Evolutionary conservation across 2,888 invertebrate species (phyloP), one percentile per base, ranked within the genome.

Genomic region (Myathropa florea): DNA sequence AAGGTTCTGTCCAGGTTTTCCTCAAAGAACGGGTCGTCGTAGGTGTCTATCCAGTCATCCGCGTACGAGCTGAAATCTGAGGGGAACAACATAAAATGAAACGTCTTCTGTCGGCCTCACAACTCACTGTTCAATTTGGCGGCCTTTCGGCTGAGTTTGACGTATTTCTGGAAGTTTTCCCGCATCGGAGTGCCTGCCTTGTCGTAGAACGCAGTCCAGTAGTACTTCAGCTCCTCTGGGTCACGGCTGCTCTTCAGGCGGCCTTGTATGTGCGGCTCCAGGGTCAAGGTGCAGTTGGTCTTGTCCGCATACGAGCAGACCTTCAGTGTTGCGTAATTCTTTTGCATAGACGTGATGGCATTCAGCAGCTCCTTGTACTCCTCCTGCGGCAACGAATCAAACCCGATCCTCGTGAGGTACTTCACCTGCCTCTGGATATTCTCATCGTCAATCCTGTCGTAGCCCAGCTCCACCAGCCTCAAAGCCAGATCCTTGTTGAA

Each of bases 181-280:
- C 94, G 94, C 30, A 95, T 94, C 67, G 94, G 94, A 1, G 95
- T 94, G 0, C 96, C 96, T 0, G 95, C 95, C 18, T 94, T 95
- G 83, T 96, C 95, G 88, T 97, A 94, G 97, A 97, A 98, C 89
- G 96, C 94, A 6, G 94, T 92, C 98, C 98, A 98, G 2, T 95
- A 93, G 90, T 97, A 94, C 89, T 95, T 94, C 89, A 98, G 92
- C 90, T 97, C 96, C 0, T 96, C 95, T 0, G 96, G 95, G 91
- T 98, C 94, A 61, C 95, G 94, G 81, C 96, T 96, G 30, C 93
- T 94, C 0, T 94, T 92, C 85, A 97, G 92, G n/a, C 96, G 94
- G 83, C 95, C 94, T 0, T 95, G 91, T 26, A 92, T 89, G 63
- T 92, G 90, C 88, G 97, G 97, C 91, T 97, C 96, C 68, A 97